phyloP scores from a whole-genome alignment of 1,140 invertebrate genomes.

The Drosophila pseudoobscura region DNA sequence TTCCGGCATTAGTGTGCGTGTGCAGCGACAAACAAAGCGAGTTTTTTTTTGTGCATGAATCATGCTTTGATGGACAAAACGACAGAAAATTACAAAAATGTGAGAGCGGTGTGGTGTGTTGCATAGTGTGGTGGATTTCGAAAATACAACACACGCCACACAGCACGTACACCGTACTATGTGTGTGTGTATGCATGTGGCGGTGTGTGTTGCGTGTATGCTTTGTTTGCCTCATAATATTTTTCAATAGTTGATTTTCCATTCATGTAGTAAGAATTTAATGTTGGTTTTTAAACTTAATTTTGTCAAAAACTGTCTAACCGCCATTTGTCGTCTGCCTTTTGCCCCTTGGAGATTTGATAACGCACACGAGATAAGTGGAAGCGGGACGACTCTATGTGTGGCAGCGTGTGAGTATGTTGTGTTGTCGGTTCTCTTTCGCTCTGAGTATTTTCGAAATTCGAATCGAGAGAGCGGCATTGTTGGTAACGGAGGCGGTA shows the following conservation, averaged over 20 bases:
- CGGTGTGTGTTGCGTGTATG: not conserved
- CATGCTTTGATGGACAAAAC: constrained; percentile 44
- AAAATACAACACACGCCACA: constrained; percentile 44
- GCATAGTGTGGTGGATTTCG: constrained; percentile 61
- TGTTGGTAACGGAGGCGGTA: constrained; percentile 19
- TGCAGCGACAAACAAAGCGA: constrained; percentile 67
- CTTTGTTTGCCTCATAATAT: not conserved
- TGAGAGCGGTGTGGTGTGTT: constrained; percentile 6
- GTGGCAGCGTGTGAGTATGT: constrained; percentile 23
- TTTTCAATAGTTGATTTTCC: constrained; percentile 42
- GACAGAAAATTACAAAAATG: constrained; percentile 51
- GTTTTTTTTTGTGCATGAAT: constrained; percentile 62
- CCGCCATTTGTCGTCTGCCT: constrained; percentile 36
- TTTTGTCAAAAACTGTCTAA: constrained; percentile 11
- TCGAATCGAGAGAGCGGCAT: constrained; percentile 50
- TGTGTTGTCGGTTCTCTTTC: constrained; percentile 6
- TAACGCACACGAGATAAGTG: constrained; percentile 30
- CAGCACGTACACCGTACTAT: too few species aligned
- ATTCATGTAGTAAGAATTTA: constrained; percentile 13
- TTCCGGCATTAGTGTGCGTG: too few species aligned
- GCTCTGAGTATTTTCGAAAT: constrained; percentile 60
- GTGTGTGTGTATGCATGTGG: not conserved
- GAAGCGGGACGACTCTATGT: constrained; percentile 49
- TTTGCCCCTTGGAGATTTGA: constrained; percentile 18
- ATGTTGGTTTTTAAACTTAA: constrained; percentile 6